Conservation (phyloP, 2,888 invertebrate genomes). For the Calliopum simillimum region DNA sequence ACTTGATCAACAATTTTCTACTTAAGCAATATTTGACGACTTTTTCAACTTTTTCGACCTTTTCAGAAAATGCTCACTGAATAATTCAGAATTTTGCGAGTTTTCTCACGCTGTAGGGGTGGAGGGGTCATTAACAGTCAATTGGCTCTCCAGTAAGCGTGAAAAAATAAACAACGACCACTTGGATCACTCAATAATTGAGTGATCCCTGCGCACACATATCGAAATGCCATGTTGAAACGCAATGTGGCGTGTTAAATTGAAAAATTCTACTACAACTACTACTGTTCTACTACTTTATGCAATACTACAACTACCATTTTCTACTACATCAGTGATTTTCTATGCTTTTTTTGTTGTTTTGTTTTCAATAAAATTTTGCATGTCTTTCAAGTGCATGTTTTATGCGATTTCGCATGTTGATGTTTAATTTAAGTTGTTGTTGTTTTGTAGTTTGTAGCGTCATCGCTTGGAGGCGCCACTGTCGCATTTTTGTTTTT, state of each 20-base stretch:
- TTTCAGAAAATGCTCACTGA: no score
- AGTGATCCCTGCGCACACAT: background rate
- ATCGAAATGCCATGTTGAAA: no score
- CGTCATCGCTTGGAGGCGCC: constrained; percentile 29
- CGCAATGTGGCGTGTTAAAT: constrained; percentile 36
- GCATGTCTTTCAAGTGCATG: constrained; percentile 41
- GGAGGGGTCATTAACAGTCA: no score
- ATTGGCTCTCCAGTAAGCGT: no score
- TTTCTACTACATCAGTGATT: background rate
- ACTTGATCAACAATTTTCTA: no score
- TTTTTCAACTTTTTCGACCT: no score
- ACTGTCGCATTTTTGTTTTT: constrained; percentile 31
- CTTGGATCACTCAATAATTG: constrained; percentile 21
- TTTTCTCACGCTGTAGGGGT: no score
- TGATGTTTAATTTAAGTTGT: background rate
- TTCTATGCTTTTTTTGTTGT: background rate
- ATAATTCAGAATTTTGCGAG: no score
- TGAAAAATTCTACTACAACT: background rate
- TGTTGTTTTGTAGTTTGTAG: constrained; percentile 10
- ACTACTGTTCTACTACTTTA: background rate
- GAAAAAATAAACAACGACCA: no score
- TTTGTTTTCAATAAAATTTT: constrained; percentile 3
- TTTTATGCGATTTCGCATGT: constrained; percentile 38
- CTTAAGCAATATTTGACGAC: no score
- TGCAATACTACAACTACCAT: background rate